Conservation (phyloP, 2,113 vertebrate genomes). For the Polypterus senegalus region DNA sequence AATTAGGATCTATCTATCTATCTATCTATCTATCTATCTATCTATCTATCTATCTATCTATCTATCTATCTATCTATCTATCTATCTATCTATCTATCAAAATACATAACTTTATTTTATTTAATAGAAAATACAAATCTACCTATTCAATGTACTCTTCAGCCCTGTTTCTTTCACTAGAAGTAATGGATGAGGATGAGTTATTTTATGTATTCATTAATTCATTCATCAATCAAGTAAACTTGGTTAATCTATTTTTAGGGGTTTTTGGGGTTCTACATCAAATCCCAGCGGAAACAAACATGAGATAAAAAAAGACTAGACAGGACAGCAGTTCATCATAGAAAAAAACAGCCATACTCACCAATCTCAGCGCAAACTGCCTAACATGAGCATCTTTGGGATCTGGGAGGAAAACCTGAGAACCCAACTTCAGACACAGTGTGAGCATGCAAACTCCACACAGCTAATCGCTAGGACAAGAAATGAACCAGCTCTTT, state of each 20-base stretch:
- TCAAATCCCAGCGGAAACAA: not conserved
- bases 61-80: too few species aligned
- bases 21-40: too few species aligned
- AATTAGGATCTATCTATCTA: too few species aligned
- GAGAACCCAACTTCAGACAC: not conserved
- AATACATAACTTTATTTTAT: too few species aligned
- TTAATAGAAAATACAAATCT: too few species aligned
- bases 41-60: too few species aligned
- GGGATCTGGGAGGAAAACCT: not conserved
- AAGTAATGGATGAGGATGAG: too few species aligned
- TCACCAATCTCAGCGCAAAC: not conserved
- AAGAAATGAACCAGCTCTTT: not conserved
- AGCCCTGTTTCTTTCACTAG: too few species aligned
- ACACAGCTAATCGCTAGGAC: not conserved
- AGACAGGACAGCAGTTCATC: not conserved
- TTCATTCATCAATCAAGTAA: too few species aligned
- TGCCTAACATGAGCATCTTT: not conserved
- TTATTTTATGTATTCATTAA: too few species aligned
- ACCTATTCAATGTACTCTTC: too few species aligned
- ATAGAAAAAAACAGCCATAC: not conserved
- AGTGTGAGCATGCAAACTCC: not conserved
- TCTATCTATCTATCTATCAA: too few species aligned
- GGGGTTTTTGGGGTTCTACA: not conserved
- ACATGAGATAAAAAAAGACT: not conserved
- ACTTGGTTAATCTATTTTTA: not conserved